Percentiles rank a stretch among this genome's conserved stretches.
Evolutionary conservation across 35 echinoderm and acorn worm genomes (phyloP).

Genomic region (Anneissia japonica): DNA sequence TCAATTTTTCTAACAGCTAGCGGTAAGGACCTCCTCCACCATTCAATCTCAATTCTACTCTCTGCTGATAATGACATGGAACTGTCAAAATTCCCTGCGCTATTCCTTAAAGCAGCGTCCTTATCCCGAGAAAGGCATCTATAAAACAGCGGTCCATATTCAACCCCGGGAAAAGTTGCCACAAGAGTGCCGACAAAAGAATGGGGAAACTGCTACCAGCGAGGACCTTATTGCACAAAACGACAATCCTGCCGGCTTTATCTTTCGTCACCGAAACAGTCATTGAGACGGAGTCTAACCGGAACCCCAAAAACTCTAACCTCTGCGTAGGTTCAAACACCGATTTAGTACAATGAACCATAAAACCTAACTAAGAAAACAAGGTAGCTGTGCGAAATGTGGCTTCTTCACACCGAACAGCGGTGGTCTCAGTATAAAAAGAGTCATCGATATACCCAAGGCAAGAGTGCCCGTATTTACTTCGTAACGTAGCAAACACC

Average conservation of each 20-base stretch:
- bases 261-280: background rate
- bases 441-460: conserved; percentile 14
- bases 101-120: background rate
- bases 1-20: too few species aligned
- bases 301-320: background rate
- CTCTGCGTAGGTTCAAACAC: background rate
- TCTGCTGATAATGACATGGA: background rate
- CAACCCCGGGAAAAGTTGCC: too few species aligned
- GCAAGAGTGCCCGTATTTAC: background rate
- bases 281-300: background rate
- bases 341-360: background rate
- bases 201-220: too few species aligned
- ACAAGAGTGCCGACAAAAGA: too few species aligned
- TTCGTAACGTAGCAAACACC: background rate
- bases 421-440: background rate
- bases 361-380: conserved; percentile 6
- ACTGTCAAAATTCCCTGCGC: background rate
- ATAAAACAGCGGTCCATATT: background rate
- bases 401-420: background rate
- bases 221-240: too few species aligned
- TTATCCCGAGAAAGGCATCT: background rate
- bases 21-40: too few species aligned
- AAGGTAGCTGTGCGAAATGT: background rate
- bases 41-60: background rate
- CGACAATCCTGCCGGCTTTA: too few species aligned